Evolutionary conservation across 2,797 vertebrate genomes (phyloP).

Genomic region (Pangasius macronema): DNA sequence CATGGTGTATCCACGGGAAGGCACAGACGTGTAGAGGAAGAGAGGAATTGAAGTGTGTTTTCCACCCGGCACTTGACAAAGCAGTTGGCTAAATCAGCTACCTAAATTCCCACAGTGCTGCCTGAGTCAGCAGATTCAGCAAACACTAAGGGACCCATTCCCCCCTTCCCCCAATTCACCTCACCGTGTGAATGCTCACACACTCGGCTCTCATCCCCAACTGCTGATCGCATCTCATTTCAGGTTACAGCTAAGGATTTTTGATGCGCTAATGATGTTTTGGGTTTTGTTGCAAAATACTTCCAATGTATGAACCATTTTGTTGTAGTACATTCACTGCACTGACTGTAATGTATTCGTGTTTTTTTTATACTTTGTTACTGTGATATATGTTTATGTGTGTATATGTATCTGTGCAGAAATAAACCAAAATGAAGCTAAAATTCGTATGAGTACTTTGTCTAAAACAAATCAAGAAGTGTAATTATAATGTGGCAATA

Average conservation of each 20-base stretch:
- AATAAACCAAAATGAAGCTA: conserved; percentile 47
- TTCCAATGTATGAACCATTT: conserved; percentile 27
- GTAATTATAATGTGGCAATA: background rate
- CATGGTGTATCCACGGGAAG: conserved; percentile 76
- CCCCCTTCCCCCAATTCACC: background rate
- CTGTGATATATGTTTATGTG: conserved; percentile 45
- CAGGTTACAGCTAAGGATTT: conserved; percentile 27
- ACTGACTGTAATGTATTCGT: conserved; percentile 47
- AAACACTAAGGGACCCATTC: background rate
- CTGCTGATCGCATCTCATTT: conserved; percentile 44
- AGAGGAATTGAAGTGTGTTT: conserved; percentile 20
- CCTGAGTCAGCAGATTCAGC: conserved; percentile 44
- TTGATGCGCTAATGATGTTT: background rate
- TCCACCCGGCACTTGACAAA: conserved; percentile 38
- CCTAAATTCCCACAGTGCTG: conserved; percentile 17
- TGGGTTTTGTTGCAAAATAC: conserved; percentile 16
- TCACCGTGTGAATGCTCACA: conserved; percentile 43
- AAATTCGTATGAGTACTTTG: conserved; percentile 10
- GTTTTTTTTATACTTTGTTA: conserved; percentile 43
- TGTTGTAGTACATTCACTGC: conserved; percentile 27
- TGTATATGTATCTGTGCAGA: conserved; percentile 29
- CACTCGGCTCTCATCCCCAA: conserved; percentile 36
- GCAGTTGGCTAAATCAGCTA: conserved; percentile 24
- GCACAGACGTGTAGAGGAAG: conserved; percentile 76
- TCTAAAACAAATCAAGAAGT: conserved; percentile 5